Evolutionary conservation across 2,113 vertebrate species (phyloP).

Genomic region (Barbus barbus): DNA sequence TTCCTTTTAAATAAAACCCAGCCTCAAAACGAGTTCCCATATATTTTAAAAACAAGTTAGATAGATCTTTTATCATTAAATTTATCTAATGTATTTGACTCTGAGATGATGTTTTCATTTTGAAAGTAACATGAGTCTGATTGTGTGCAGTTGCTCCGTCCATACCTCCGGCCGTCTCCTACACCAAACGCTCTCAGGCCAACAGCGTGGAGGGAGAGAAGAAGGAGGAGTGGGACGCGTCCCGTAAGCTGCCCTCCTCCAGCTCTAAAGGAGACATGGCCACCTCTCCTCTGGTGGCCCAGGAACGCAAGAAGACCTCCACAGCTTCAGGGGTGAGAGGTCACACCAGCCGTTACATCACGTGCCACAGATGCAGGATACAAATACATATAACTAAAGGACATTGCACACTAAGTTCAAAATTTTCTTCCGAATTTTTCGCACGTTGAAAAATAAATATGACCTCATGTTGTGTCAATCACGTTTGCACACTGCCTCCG

Average conservation of each 20-base stretch:
- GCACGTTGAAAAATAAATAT: too few species aligned
- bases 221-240: slow-evolving; percentile 90
- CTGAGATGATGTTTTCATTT: not conserved
- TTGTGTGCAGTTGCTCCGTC: slow-evolving; percentile 84
- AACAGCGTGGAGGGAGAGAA: slow-evolving; percentile 93
- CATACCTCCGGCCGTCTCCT: slow-evolving; percentile 89
- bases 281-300: slow-evolving; percentile 87
- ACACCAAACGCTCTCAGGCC: slow-evolving; percentile 91
- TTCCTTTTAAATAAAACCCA: too few species aligned
- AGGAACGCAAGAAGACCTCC: slow-evolving; percentile 90
- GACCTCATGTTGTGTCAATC: too few species aligned
- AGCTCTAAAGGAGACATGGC: slow-evolving; percentile 91
- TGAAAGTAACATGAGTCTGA: not conserved
- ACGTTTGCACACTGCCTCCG: too few species aligned
- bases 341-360: not conserved
- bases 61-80: too few species aligned
- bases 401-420: too few species aligned
- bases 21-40: not conserved
- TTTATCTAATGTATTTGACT: not conserved
- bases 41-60: too few species aligned
- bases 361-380: too few species aligned
- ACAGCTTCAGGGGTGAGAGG: slow-evolving; percentile 86
- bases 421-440: too few species aligned
- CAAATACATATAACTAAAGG: not conserved
- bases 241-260: slow-evolving; percentile 85